Base-by-base conservation (phyloP, 2,797 vertebrate species). In the Dipus sagitta region DNA sequence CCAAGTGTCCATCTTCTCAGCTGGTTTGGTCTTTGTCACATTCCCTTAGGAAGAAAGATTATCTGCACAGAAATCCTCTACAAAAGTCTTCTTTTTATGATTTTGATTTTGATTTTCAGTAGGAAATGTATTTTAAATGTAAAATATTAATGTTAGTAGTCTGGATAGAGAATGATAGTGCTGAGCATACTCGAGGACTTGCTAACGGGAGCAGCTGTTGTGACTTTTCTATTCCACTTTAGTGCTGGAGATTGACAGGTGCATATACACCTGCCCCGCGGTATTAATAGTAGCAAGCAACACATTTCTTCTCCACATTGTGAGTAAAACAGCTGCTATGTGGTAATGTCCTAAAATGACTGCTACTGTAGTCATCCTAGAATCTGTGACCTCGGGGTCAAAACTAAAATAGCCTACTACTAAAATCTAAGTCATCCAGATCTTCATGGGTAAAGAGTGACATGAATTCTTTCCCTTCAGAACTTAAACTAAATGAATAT, bases 231-330 rank as follows among this genome's bases (percentile, higher is more conserved):
- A 47, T 38, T 32, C 90, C 28, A 34, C 93, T 94, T 88, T 71
- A 95, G 93, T 78, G 42, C 75, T 88, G 15, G 2, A 42, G 21
- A 81, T 64, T 93, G 93, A 95, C 92, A 95, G 83, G 87, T 93
- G 86, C 68, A 21, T 26, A 8, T 54, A 92, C 95, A 96, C 96
- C 96, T 97, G 96, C 95, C 86, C n/a, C 11, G 26, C 72, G 92
- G 77, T 96, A 96, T 95, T 96, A 95, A 97, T 96, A 96, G 97
- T 86, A 86, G 81, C 92, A 77, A 7, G 88, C 90, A 93, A 65
- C 65, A 75, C 85, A 95, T 86, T 96, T 93, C 90, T 95, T 92
- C 23, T 72, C 21, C 90, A 85, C 62, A 82, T 91, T 82, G 86
- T 77, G 88, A 91, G 91, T 76, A 85, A 90, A 92, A 86, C 96